Base-by-base conservation (phyloP, 2,888 invertebrate species). In the Xylota sylvarum region DNA sequence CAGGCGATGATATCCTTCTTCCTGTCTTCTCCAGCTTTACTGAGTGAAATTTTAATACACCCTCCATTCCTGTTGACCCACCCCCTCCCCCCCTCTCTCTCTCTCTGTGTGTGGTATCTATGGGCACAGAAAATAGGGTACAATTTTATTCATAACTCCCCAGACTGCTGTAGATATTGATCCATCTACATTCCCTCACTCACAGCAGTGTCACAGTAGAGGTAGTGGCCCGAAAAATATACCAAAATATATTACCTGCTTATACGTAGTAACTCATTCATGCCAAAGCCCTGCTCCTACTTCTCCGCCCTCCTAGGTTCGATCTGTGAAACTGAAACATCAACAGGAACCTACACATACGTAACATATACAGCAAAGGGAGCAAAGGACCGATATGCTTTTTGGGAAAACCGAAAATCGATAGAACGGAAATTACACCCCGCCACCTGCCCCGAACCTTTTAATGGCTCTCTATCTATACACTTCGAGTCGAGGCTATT, bases 81-180 rank as follows among this genome's bases (percentile, higher is more conserved):
- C n/a, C n/a, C n/a, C n/a, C n/a, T n/a, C n/a, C n/a, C n/a, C n/a
- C n/a, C n/a, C n/a, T n/a, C n/a, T n/a, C n/a, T n/a, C n/a, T n/a
- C n/a, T 12, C 23, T 46, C 10, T 14, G 3, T 10, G 7, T 6
- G 9, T 35, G 65, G 17, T n/a, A n/a, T n/a, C n/a, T n/a, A n/a
- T n/a, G 43, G 27, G 27, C 5, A 52, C 48, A 50, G 19, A 77
- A 52, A 12, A 43, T 43, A 52, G 69, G 62, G 48, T 58, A 84
- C 84, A 76, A 76, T 76, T 74, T 76, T 85, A 85, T 85, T 85
- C 84, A 85, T 80, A 76, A 85, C 79, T 80, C 84, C 74, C 79
- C 52, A 70, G 79, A 70, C 70, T 80, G 74, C 43, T 76, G 58
- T 76, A 52, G 80, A 65, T 85, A 80, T 85, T 85, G 84, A 85